phyloP scores from a whole-genome alignment of 2,113 vertebrate genomes.

The Bubalus kerabau region DNA sequence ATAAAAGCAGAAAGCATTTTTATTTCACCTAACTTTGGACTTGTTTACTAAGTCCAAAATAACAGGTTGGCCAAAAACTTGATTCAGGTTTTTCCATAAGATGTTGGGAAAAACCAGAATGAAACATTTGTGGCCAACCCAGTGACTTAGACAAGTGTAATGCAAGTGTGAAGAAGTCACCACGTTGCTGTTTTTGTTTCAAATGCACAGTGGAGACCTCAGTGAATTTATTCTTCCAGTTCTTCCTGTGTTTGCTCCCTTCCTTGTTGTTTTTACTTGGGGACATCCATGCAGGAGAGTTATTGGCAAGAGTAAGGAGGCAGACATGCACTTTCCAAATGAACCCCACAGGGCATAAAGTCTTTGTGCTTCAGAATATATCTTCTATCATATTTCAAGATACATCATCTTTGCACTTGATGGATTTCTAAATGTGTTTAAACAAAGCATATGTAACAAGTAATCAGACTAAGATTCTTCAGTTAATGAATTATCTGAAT shows the following conservation, averaged over 20 bases:
- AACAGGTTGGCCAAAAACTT: background rate
- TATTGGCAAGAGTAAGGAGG: background rate
- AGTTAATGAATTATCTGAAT: background rate
- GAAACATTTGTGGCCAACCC: background rate
- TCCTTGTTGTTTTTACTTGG: background rate
- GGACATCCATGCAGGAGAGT: background rate
- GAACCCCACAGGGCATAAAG: background rate
- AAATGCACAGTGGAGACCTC: background rate
- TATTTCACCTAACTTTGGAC: slow-evolving; percentile 6
- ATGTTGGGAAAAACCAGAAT: background rate
- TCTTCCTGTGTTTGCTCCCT: background rate
- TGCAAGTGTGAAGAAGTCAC: background rate
- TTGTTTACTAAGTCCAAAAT: slow-evolving; percentile 47
- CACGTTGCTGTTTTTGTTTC: slow-evolving; percentile 40
- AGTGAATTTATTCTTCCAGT: background rate
- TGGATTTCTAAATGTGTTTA: background rate
- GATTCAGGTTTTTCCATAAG: background rate
- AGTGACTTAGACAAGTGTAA: background rate
- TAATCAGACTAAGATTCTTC: background rate
- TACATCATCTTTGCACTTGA: background rate
- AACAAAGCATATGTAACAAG: background rate
- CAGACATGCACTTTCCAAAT: background rate
- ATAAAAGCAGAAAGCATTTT: slow-evolving; percentile 35
- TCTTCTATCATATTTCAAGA: background rate
- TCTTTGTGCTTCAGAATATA: background rate